Conservation (phyloP, 23 tunicate species). For the Diplosoma virens region DNA sequence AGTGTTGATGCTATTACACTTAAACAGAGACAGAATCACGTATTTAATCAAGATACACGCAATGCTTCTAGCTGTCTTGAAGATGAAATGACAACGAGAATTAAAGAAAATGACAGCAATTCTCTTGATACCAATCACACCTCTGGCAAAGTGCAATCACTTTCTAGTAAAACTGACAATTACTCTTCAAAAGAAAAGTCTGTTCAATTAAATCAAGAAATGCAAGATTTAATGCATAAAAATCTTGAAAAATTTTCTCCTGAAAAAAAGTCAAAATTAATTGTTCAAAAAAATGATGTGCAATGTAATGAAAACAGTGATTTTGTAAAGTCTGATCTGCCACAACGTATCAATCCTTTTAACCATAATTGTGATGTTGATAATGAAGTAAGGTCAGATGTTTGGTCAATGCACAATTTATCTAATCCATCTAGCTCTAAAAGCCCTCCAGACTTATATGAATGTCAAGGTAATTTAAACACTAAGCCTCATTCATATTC, state of each 20-base stretch:
- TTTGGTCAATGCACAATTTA: constrained; percentile 19
- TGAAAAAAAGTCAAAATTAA: constrained; percentile 10
- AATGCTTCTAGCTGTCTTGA: no score
- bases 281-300: not conserved
- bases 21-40: no score
- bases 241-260: constrained; percentile 17
- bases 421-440: not conserved
- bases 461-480: not conserved
- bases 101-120: no score
- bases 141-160: no score
- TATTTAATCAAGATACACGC: no score
- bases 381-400: not conserved
- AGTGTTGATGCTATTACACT: no score
- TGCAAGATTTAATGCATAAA: constrained; percentile 2
- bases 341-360: constrained; percentile 30
- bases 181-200: no score
- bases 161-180: no score
- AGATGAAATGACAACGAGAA: no score
- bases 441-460: not conserved
- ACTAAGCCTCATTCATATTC: not conserved
- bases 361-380: not conserved
- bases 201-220: constrained; percentile 2
- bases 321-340: not conserved
- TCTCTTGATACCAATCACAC: no score
- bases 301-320: not conserved